Evolutionary conservation across 2,113 vertebrate genomes (phyloP).

Genomic region (Bolborhynchus lineola): DNA sequence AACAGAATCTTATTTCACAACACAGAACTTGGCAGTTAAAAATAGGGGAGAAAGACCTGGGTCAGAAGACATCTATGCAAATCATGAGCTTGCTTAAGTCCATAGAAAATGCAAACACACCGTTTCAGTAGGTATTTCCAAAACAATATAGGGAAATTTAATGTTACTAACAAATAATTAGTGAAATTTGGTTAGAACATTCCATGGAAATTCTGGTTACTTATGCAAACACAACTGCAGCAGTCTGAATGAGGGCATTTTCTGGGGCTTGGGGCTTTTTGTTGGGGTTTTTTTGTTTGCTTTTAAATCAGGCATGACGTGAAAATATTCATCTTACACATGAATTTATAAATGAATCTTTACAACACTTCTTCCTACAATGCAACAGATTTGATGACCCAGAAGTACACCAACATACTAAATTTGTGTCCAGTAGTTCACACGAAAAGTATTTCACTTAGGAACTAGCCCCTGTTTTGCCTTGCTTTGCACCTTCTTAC

Average conservation of each 20-base stretch:
- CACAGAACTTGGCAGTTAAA: fast-evolving
- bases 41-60: neutral
- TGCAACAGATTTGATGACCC: neutral
- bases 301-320: neutral
- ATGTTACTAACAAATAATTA: neutral
- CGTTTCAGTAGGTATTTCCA: neutral
- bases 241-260: neutral
- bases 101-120: neutral
- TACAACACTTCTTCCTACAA: neutral
- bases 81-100: neutral
- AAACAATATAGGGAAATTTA: neutral
- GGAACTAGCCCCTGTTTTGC: neutral
- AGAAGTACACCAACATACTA: neutral
- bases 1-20: neutral
- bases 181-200: neutral
- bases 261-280: neutral
- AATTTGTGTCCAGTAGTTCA: neutral
- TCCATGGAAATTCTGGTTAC: neutral
- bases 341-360: neutral
- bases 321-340: neutral
- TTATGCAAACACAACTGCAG: neutral
- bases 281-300: neutral
- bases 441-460: fast-evolving
- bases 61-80: neutral
- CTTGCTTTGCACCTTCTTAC: neutral